phyloP scores from a whole-genome alignment of 2,797 vertebrate genomes.

The Arctocebus calabarensis region DNA sequence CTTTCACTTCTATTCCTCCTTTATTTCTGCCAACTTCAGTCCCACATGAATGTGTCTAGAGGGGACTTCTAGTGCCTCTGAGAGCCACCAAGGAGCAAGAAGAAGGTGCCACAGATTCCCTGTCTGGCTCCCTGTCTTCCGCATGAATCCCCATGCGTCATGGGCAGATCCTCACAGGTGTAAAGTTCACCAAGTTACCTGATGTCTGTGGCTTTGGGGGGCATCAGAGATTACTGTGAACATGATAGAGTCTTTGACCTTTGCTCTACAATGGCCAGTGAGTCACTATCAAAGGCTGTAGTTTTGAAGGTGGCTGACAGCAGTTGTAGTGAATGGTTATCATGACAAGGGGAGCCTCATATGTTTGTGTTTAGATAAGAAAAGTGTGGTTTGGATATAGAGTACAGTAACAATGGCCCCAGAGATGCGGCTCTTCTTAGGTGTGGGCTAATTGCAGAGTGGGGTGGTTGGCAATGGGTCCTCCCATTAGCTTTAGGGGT shows the following conservation, averaged over 20 bases:
- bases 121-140: background rate
- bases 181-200: background rate
- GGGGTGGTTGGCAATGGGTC: background rate
- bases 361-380: background rate
- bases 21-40: background rate
- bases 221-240: background rate
- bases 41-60: background rate
- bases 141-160: background rate
- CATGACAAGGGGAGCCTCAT: background rate
- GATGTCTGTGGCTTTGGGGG: background rate
- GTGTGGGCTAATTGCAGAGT: background rate
- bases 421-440: background rate
- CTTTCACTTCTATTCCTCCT: background rate
- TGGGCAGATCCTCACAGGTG: background rate
- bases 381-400: background rate
- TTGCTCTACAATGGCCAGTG: background rate
- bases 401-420: background rate
- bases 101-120: background rate
- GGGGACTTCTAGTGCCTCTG: background rate
- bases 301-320: background rate
- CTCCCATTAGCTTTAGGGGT: background rate
- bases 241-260: background rate
- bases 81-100: background rate
- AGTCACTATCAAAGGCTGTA: background rate
- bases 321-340: background rate